A percentile compares a stretch with the other conserved stretches of the same genome.
Conservation (phyloP, 2,113 vertebrate species). For the Tyrannus savana region DNA sequence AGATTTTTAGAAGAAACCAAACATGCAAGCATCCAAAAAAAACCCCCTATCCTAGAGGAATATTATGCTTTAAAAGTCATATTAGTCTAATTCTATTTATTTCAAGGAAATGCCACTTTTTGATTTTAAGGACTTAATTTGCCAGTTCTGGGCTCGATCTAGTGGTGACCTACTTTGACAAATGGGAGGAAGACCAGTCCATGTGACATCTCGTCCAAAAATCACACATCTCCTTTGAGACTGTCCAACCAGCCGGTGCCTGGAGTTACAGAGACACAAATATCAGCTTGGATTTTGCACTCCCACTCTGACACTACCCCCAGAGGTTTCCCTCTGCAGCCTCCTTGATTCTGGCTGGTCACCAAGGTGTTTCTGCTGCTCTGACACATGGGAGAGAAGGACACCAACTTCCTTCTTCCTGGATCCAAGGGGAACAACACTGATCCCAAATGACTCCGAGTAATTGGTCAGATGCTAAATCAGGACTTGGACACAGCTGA, state of each 20-base stretch:
- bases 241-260: slow-evolving; percentile 29
- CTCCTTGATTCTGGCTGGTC: background rate
- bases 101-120: background rate
- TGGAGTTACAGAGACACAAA: background rate
- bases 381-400: background rate
- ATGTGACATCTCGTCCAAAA: background rate
- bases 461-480: background rate
- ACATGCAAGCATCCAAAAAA: background rate
- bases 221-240: slow-evolving; percentile 13
- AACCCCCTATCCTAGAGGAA: background rate
- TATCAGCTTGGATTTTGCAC: background rate
- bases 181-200: slow-evolving; percentile 22
- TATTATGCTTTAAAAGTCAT: background rate
- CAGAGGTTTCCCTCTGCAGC: background rate
- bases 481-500: background rate
- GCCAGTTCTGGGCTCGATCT: background rate
- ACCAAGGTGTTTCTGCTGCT: background rate
- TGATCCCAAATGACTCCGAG: background rate
- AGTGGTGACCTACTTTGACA: slow-evolving; percentile 22
- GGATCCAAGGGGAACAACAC: background rate
- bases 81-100: background rate
- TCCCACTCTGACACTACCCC: background rate
- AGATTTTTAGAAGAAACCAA: background rate
- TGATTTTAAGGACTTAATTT: background rate
- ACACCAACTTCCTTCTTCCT: background rate